phyloP scores from a whole-genome alignment of 1,140 invertebrate species.

The Diabrotica virgifera region DNA sequence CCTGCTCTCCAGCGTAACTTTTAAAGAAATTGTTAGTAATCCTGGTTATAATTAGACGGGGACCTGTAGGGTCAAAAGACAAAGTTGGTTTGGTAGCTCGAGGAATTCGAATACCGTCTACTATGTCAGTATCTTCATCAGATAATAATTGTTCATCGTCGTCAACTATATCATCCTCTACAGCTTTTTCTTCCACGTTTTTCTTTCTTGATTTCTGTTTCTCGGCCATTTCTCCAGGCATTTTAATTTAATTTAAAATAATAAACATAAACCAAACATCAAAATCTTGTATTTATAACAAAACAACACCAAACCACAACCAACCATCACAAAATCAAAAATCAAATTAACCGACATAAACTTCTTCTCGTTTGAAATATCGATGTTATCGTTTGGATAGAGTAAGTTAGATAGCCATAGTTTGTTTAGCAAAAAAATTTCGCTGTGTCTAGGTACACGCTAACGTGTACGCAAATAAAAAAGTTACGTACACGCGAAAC shows the following conservation, averaged over 20 bases:
- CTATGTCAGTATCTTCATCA: slow-evolving; percentile 61
- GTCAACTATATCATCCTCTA: slow-evolving; percentile 19
- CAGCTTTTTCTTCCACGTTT: slow-evolving; percentile 12
- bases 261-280: not conserved
- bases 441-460: too few relatives aligned
- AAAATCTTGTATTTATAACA: not conserved
- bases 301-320: not conserved
- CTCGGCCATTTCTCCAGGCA: not conserved
- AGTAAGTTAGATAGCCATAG: too few relatives aligned
- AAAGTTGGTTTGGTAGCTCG: slow-evolving; percentile 71
- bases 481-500: too few relatives aligned
- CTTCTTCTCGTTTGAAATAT: too few relatives aligned
- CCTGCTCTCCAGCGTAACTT: slow-evolving; percentile 85
- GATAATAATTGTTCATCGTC: slow-evolving; percentile 1
- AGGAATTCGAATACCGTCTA: slow-evolving; percentile 87
- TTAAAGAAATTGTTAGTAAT: slow-evolving; percentile 97
- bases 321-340: too few relatives aligned
- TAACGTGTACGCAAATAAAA: too few relatives aligned
- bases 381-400: too few relatives aligned
- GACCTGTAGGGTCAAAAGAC: slow-evolving; percentile 65
- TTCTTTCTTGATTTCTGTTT: not conserved
- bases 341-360: too few relatives aligned
- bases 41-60: slow-evolving; percentile 85
- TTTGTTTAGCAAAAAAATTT: too few relatives aligned
- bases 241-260: too few relatives aligned